Evolutionary conservation across 2,113 vertebrate species (phyloP).

Genomic region (Leiothrix lutea): DNA sequence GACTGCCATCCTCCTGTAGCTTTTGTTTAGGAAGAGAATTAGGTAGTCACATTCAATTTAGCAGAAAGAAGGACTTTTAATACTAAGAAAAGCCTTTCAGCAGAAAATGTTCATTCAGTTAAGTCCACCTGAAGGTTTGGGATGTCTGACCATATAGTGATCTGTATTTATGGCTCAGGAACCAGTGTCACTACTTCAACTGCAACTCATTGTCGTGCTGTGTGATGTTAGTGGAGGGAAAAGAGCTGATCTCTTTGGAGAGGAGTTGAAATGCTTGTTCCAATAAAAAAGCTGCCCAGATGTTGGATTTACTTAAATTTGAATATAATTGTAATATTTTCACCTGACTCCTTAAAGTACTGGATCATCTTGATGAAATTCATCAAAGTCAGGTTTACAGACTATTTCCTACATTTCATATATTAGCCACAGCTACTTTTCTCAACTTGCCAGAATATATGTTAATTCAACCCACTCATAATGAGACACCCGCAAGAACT

Average conservation of each 20-base stretch:
- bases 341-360: constrained; percentile 37
- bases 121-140: not conserved
- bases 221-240: not conserved
- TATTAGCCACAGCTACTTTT: constrained; percentile 71
- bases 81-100: not conserved
- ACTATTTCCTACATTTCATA: constrained; percentile 54
- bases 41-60: not conserved
- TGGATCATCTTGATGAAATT: constrained; percentile 50
- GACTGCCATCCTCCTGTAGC: not conserved
- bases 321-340: constrained; percentile 16
- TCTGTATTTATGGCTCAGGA: not conserved
- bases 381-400: constrained; percentile 66
- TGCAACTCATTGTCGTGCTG: not conserved
- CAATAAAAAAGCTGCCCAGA: not conserved
- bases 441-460: constrained; percentile 70
- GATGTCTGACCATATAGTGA: not conserved
- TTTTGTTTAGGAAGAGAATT: not conserved
- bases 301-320: constrained; percentile 20
- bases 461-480: constrained; percentile 71
- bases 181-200: not conserved
- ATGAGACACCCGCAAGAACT: constrained; percentile 68
- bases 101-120: not conserved
- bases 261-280: constrained; percentile 35
- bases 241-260: not conserved
- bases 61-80: not conserved